A percentile compares a stretch with the other conserved stretches of the same genome.
These are phyloP conservation scores for Ridgeia piscesae DNA, from an alignment of 1,140 invertebrate genomes.

Conservation along the genomic window DNA sequence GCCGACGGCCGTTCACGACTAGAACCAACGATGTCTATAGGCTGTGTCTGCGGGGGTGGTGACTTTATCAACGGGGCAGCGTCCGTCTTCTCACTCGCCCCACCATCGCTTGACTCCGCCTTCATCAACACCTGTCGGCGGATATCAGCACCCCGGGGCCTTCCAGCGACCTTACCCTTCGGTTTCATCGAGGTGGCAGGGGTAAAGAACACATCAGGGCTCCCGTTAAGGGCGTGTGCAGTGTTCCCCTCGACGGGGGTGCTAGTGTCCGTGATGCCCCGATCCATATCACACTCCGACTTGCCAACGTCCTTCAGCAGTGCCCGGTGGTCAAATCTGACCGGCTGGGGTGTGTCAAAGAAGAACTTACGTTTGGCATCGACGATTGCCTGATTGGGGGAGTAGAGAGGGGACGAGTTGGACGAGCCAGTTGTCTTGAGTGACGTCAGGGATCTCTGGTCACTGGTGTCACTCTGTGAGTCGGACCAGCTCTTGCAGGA, in stretches of 20 bases:
- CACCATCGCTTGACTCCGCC: background rate
- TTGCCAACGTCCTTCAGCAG: conserved; percentile 18
- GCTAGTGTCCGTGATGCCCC: background rate
- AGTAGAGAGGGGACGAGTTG: conserved; percentile 13
- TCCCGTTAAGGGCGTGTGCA: background rate
- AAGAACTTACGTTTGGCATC: conserved; percentile 30
- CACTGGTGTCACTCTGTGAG: background rate
- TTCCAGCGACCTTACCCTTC: background rate
- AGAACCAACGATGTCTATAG: background rate
- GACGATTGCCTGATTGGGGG: conserved; percentile 20
- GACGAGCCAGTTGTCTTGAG: background rate
- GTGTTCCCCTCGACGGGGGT: background rate
- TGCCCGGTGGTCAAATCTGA: conserved; percentile 25
- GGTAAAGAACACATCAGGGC: conserved; percentile 15
- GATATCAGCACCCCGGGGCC: background rate
- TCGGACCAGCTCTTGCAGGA: background rate
- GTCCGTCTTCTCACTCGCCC: background rate
- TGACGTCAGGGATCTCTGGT: background rate
- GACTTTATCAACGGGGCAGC: background rate
- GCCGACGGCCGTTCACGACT: background rate
- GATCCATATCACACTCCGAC: background rate
- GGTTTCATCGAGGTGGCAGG: conserved; percentile 18
- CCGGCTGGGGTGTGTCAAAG: conserved; percentile 23
- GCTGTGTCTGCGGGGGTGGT: background rate
- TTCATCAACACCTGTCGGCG: background rate